Evolutionary conservation across 2,797 vertebrate genomes (phyloP).

Genomic region (Lithobates sylvaticus): DNA sequence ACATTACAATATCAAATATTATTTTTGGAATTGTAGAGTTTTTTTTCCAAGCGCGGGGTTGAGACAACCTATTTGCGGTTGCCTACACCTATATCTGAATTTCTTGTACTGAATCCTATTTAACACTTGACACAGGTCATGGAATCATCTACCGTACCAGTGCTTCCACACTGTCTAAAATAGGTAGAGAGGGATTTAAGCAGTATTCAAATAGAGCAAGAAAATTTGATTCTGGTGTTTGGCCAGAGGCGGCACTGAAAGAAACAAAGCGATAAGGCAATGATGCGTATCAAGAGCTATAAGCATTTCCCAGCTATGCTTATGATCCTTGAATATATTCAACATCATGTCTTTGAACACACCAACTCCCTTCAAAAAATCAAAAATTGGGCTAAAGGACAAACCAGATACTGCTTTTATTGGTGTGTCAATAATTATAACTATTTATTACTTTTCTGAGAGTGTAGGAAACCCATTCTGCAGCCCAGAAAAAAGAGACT

Average conservation of each 20-base stretch:
- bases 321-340: conserved; percentile 8
- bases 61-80: too few species aligned
- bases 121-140: conserved; percentile 27
- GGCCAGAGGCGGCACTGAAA: conserved; percentile 31
- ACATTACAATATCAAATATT: too few species aligned
- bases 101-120: conserved; percentile 36
- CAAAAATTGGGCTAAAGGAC: too few species aligned
- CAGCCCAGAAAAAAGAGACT: too few species aligned
- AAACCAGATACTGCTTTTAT: too few species aligned
- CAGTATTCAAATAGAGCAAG: conserved; percentile 44
- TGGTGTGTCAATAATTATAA: too few species aligned
- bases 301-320: conserved; percentile 9
- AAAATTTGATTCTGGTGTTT: conserved; percentile 49
- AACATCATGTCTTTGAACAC: neutral
- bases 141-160: conserved; percentile 29
- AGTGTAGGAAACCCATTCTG: too few species aligned
- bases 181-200: conserved; percentile 40
- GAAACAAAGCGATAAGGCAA: conserved; percentile 41
- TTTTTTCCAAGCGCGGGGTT: too few species aligned
- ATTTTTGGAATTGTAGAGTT: too few species aligned
- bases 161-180: conserved; percentile 24
- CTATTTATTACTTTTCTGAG: too few species aligned
- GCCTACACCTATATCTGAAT: too few species aligned
- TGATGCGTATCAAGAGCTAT: conserved; percentile 15
- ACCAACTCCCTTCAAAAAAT: neutral